Base-by-base conservation (phyloP, 2,888 invertebrate genomes). In the Selenia dentaria region DNA sequence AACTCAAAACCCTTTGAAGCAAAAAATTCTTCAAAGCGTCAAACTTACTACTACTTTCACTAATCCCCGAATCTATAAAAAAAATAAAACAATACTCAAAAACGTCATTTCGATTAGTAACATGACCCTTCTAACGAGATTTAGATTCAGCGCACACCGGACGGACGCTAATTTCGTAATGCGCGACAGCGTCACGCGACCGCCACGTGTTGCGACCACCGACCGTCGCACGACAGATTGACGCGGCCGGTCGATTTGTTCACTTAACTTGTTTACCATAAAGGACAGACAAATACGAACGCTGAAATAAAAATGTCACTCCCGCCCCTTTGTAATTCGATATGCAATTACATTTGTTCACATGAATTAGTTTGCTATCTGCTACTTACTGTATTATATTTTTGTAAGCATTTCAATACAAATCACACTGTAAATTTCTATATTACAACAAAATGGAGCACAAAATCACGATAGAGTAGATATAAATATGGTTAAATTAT, bases 131-230 rank as follows among this genome's bases (percentile, higher is more conserved):
- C 66, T 69, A 79, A 74, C 65, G 63, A 70, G 76, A 83, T 79
- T 70, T 83, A 78, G 76, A 81, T 65, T 74, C 70, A 72, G 70
- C 71, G 71, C 74, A 81, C 78, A 87, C 78, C 70, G 56, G 51
- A 75, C 70, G 58, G 51, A 75, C 71, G 74, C 79, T 84, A 88
- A 89, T 88, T 88, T 79, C 70, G 77, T 87, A 89, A 89, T 86
- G 82, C 79, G 78, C 76, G 68, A 71, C 69, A 67, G 59, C 59
- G 74, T 25, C 77, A 80, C 80, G 79, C 67, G 79, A 34, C 72
- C 20, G 64, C 24, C 87, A 80, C 81, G 84, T 65, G 84, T 46
- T 70, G 56, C 65, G 64, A 27, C 41, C 41, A 27, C 41, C 41
- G 45, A 63, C 72, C 64, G 77, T 67, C 83, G 77, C 85, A 76